These are phyloP conservation scores for Malacoraja senta DNA, from an alignment of 2,797 vertebrate genomes.

Conservation along the genomic window DNA sequence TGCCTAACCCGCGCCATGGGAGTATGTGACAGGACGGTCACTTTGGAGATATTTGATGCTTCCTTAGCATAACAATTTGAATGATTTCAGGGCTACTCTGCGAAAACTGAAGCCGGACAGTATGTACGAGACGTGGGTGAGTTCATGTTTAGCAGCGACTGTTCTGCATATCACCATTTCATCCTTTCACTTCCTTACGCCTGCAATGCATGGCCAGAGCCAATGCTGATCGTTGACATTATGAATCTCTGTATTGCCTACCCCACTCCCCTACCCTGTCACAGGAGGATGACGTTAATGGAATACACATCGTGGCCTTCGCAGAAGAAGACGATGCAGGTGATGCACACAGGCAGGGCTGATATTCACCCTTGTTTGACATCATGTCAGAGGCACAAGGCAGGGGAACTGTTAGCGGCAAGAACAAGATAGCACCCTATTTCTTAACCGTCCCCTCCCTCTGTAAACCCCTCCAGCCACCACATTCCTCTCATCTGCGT, in stretches of 20 bases:
- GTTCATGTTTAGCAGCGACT: constrained; percentile 40
- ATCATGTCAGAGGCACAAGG: not conserved
- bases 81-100: constrained; percentile 67
- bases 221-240: not conserved
- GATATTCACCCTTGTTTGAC: not conserved
- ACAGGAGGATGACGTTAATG: constrained; percentile 69
- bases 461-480: too few relatives aligned
- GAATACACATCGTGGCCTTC: not conserved
- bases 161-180: not conserved
- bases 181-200: too few relatives aligned
- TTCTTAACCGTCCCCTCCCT: not conserved
- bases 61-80: not conserved
- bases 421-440: not conserved
- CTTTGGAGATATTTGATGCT: not conserved
- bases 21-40: not conserved
- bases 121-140: constrained; percentile 92
- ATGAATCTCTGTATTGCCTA: not conserved
- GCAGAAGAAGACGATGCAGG: constrained; percentile 77
- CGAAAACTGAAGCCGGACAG: constrained; percentile 80
- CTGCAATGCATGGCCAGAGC: too few relatives aligned
- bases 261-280: not conserved
- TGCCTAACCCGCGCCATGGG: not conserved
- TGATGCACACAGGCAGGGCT: constrained; percentile 44
- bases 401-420: too few relatives aligned
- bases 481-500: too few relatives aligned